These are phyloP conservation scores for Magallana gigas DNA, from an alignment of 1,140 invertebrate species.

Conservation along the genomic window DNA sequence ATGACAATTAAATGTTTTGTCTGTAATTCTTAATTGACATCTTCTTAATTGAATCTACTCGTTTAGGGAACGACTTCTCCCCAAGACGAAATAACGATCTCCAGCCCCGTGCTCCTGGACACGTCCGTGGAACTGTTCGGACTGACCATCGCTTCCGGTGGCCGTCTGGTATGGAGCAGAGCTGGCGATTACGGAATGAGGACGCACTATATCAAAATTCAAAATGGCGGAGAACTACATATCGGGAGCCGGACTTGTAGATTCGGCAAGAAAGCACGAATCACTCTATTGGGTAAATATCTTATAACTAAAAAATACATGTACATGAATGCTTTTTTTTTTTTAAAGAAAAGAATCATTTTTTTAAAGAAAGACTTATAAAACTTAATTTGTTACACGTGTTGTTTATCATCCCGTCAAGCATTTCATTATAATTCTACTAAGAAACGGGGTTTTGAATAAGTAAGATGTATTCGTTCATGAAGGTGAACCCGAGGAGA, in stretches of 20 bases:
- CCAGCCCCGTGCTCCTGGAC: conserved; percentile 1
- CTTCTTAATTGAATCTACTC: not conserved
- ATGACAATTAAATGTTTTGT: not conserved
- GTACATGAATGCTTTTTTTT: too few relatives aligned
- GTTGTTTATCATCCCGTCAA: too few relatives aligned
- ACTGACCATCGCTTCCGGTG: conserved; percentile 20
- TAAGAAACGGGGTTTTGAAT: too few relatives aligned
- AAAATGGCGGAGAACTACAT: conserved; percentile 28
- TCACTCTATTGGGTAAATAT: conserved; percentile 28
- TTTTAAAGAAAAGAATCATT: too few relatives aligned
- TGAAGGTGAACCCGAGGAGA: conserved; percentile 14
- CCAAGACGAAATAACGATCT: not conserved
- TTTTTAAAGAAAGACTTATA: too few relatives aligned
- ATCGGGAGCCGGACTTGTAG: conserved; percentile 6
- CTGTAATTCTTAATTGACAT: not conserved
- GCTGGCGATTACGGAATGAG: not conserved
- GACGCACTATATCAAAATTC: conserved; percentile 12
- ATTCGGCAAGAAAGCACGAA: conserved; percentile 15
- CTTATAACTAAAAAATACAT: too few relatives aligned
- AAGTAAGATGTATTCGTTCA: too few relatives aligned
- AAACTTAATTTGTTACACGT: too few relatives aligned
- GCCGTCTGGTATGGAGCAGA: conserved; percentile 20
- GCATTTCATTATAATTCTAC: too few relatives aligned
- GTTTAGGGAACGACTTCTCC: not conserved
- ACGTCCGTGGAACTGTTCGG: conserved; percentile 24